These are phyloP conservation scores for Anoura caudifer DNA, from an alignment of 2,113 vertebrate genomes.

Conservation along the genomic window DNA sequence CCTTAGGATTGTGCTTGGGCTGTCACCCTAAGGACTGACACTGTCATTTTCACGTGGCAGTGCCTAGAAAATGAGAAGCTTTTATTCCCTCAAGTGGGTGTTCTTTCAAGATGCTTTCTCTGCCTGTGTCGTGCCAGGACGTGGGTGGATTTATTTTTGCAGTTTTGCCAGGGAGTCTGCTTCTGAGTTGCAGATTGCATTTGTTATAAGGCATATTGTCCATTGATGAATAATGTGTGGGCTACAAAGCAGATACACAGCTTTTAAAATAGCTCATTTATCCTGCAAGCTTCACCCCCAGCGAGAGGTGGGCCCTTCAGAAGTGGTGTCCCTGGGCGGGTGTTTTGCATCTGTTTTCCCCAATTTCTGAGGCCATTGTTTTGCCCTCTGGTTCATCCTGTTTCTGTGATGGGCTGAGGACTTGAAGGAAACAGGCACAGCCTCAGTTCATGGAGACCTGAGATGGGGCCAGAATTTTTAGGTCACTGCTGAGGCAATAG, in stretches of 20 bases:
- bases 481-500: neutral
- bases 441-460: neutral
- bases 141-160: conserved; percentile 73
- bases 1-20: neutral
- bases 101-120: conserved; percentile 51
- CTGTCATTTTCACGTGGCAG: neutral
- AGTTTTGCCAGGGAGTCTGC: conserved; percentile 34
- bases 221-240: conserved; percentile 54
- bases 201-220: neutral
- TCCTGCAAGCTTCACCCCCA: neutral
- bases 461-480: neutral
- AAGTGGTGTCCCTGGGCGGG: neutral
- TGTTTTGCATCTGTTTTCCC: neutral
- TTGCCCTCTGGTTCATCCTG: neutral
- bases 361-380: neutral
- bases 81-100: conserved; percentile 1
- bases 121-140: conserved; percentile 43
- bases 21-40: neutral
- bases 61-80: neutral
- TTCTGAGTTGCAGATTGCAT: conserved; percentile 49
- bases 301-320: neutral
- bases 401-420: neutral
- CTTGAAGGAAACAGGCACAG: neutral
- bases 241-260: conserved; percentile 28
- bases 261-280: conserved; percentile 61